Percentiles rank a stretch among this genome's conserved stretches.
These are phyloP conservation scores for Grus americana DNA, from an alignment of 2,113 vertebrate species.

Conservation along the genomic window DNA sequence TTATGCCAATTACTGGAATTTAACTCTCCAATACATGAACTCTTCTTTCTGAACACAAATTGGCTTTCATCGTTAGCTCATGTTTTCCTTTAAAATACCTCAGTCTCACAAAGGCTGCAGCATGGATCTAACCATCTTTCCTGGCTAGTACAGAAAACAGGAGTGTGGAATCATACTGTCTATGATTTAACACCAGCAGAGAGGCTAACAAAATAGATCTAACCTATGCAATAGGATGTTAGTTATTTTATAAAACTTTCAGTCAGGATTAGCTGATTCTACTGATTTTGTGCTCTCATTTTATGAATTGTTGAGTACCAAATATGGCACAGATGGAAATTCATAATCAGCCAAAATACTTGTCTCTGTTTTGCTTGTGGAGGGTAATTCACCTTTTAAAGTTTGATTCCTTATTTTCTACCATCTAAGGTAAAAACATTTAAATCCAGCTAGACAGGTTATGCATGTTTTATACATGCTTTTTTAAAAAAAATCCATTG, in stretches of 20 bases:
- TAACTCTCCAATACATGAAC: background rate
- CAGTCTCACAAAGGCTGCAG: background rate
- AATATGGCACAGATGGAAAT: background rate
- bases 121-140: background rate
- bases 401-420: background rate
- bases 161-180: background rate
- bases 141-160: background rate
- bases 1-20: background rate
- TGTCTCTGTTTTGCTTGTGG: background rate
- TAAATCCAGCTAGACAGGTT: no score
- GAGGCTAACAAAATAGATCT: background rate
- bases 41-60: background rate
- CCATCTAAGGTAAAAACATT: background rate
- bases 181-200: background rate
- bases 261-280: background rate
- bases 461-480: background rate
- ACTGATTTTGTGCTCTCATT: background rate
- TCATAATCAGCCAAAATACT: background rate
- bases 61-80: background rate
- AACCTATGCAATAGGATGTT: accelerated
- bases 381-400: background rate
- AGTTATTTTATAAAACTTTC: background rate
- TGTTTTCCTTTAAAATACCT: background rate
- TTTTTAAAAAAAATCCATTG: background rate
- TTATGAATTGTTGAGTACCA: background rate